Evolutionary conservation across 2,888 invertebrate genomes (phyloP), one percentile per base, ranked within the genome.

Genomic region (Stratiomys singularior): DNA sequence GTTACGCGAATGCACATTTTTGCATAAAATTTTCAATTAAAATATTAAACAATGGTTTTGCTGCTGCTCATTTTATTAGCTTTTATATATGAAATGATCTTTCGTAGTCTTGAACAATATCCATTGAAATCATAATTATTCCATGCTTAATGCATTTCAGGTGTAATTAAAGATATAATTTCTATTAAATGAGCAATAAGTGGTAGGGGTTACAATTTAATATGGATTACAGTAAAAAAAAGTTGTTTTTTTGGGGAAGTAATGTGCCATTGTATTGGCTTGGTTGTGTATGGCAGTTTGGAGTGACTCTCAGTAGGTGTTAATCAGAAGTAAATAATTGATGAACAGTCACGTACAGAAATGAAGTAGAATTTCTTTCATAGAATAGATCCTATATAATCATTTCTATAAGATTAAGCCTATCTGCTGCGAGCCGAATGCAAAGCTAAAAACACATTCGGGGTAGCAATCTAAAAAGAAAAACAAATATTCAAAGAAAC

Each of bases 121-220:
- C 30, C 7, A 30, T 28, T 64, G 13, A 64, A 28, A 28, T 64
- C 25, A 7, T n/a, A n/a, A 9, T 37, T 64, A 64, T 64, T 64
- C 64, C 64, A 64, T 21, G 64, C 64, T 64, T 64, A n/a, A 64
- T 64, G 64, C 64, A 64, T 64, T 64, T 30, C n/a, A 30, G 30
- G 30, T 64, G 64, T 64, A 30, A 25, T 64, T 27, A 30, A 25
- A 15, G 4, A 3, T 11, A n/a, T n/a, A 25, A 3, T 23, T 23
- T 60, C n/a, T 15, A 64, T 13, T 15, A 28, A 30, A 64, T 28
- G 23, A 28, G 7, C 27, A 15, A 13, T 23, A 64, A 15, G 28
- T 27, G 28, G 23, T 30, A 28, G 64, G 64, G 64, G 28, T 30
- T 28, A 11, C 4, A 23, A n/a, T 52, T 5, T 52, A 37, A 37